Conservation (phyloP, 2,888 invertebrate genomes). For the Pycnomerus fuliginosus region DNA sequence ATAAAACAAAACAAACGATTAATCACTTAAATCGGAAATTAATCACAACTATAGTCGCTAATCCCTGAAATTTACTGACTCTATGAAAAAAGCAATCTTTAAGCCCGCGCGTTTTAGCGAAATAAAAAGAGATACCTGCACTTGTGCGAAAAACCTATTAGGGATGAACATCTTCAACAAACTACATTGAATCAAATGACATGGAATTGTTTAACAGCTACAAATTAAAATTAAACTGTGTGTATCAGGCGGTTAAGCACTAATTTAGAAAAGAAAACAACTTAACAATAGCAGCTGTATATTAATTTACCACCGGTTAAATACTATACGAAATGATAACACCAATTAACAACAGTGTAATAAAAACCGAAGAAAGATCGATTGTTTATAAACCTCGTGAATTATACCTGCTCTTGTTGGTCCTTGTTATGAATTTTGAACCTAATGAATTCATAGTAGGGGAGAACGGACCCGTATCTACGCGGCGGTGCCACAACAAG, state of each 20-base stretch:
- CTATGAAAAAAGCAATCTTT: too few relatives aligned
- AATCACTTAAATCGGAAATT: too few relatives aligned
- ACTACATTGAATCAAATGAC: slow-evolving; percentile 3
- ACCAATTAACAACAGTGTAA: not conserved
- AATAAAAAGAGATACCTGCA: slow-evolving; percentile 13
- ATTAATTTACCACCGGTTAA: slow-evolving; percentile 4
- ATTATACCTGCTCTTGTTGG: slow-evolving; percentile 37
- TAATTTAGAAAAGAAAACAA: slow-evolving; percentile 18
- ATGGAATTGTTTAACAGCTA: slow-evolving; percentile 11
- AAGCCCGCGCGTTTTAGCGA: too few relatives aligned
- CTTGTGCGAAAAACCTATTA: slow-evolving; percentile 19
- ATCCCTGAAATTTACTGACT: too few relatives aligned
- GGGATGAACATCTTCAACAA: slow-evolving; percentile 21
- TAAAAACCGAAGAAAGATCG: slow-evolving; percentile 1
- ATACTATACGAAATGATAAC: not conserved
- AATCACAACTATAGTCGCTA: too few relatives aligned
- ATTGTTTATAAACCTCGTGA: too few relatives aligned
- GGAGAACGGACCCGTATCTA: slow-evolving; percentile 63
- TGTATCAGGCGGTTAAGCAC: slow-evolving; percentile 15
- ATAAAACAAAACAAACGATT: too few relatives aligned
- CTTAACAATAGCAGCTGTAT: slow-evolving; percentile 11
- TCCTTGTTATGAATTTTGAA: slow-evolving; percentile 54
- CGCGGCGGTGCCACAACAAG: slow-evolving; percentile 49
- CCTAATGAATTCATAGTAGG: slow-evolving; percentile 63
- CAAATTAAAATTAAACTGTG: slow-evolving; percentile 13